These are phyloP conservation scores for Ceratitis capitata DNA, from an alignment of 1,140 invertebrate genomes.

Conservation along the genomic window DNA sequence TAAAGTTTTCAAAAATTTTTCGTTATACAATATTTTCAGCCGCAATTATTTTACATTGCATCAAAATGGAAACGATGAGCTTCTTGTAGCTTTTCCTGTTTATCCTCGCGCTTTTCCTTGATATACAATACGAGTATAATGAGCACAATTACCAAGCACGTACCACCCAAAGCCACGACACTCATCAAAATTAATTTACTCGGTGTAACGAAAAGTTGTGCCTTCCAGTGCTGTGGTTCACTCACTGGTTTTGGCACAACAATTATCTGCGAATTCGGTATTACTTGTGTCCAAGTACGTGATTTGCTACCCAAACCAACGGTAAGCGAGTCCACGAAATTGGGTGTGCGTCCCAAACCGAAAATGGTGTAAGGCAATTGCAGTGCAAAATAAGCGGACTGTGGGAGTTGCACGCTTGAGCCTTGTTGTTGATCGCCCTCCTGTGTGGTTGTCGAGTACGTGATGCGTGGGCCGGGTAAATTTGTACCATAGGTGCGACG, in stretches of 20 bases:
- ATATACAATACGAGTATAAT: conserved; percentile 91
- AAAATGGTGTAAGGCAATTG: conserved; percentile 95
- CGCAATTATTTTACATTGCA: conserved; percentile 70
- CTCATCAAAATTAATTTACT: conserved; percentile 93
- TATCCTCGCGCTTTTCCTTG: conserved; percentile 92
- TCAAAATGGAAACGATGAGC: conserved; percentile 87
- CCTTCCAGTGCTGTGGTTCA: conserved; percentile 86
- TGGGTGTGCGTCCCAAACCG: conserved; percentile 94
- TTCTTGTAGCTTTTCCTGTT: conserved; percentile 87
- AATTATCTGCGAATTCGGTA: conserved; percentile 97
- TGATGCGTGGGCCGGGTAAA: conserved; percentile 86
- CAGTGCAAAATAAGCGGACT: conserved; percentile 90
- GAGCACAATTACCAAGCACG: conserved; percentile 84
- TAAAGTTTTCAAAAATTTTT: background rate
- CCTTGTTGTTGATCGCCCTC: conserved; percentile 79
- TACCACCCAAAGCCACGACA: conserved; percentile 86
- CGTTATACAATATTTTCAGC: background rate
- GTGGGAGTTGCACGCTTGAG: conserved; percentile 86
- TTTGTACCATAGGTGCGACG: conserved; percentile 88
- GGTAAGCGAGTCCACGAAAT: conserved; percentile 92
- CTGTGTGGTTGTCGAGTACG: conserved; percentile 86
- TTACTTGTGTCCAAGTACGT: conserved; percentile 89
- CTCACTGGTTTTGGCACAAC: conserved; percentile 88
- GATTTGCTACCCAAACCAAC: conserved; percentile 80
- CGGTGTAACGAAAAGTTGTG: conserved; percentile 94